These are phyloP conservation scores for Melieria picta DNA, from an alignment of 2,888 invertebrate species.

Conservation along the genomic window DNA sequence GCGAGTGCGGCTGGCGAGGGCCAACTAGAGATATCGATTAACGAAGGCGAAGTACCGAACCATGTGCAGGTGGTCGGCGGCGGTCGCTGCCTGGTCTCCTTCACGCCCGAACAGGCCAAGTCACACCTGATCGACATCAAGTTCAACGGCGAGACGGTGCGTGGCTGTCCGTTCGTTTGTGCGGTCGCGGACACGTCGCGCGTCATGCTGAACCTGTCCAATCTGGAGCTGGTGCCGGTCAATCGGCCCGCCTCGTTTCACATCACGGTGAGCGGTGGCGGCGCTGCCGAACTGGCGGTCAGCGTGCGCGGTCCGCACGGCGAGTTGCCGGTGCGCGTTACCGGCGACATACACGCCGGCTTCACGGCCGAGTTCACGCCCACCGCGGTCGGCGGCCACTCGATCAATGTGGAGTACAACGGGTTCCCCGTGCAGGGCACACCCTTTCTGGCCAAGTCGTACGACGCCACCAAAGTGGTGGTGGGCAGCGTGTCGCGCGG, in stretches of 20 bases:
- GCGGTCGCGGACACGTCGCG: slow-evolving; percentile 83
- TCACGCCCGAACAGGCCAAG: slow-evolving; percentile 91
- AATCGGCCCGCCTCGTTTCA: slow-evolving; percentile 82
- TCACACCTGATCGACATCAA: slow-evolving; percentile 94
- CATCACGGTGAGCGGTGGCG: slow-evolving; percentile 77
- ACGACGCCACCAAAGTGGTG: slow-evolving; percentile 88
- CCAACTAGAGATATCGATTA: slow-evolving; percentile 98
- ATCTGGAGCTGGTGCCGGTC: slow-evolving; percentile 86
- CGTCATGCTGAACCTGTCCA: slow-evolving; percentile 77
- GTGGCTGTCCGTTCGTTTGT: slow-evolving; percentile 90
- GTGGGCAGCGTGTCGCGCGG: slow-evolving; percentile 83
- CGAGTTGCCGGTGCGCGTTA: slow-evolving; percentile 88
- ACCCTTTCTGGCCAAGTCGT: slow-evolving; percentile 90
- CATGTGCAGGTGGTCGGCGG: slow-evolving; percentile 97
- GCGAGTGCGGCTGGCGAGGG: slow-evolving; percentile 99
- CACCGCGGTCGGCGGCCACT: slow-evolving; percentile 90
- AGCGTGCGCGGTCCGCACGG: slow-evolving; percentile 88
- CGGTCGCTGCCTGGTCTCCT: slow-evolving; percentile 92
- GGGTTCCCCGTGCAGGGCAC: slow-evolving; percentile 89
- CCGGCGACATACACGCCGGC: slow-evolving; percentile 87
- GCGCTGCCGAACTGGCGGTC: slow-evolving; percentile 86
- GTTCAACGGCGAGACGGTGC: slow-evolving; percentile 94
- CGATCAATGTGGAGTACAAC: slow-evolving; percentile 91
- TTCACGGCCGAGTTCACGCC: slow-evolving; percentile 94
- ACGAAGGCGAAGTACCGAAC: slow-evolving; percentile 98